Conservation (phyloP, 2,797 vertebrate species). For the Poecilia velifera region DNA sequence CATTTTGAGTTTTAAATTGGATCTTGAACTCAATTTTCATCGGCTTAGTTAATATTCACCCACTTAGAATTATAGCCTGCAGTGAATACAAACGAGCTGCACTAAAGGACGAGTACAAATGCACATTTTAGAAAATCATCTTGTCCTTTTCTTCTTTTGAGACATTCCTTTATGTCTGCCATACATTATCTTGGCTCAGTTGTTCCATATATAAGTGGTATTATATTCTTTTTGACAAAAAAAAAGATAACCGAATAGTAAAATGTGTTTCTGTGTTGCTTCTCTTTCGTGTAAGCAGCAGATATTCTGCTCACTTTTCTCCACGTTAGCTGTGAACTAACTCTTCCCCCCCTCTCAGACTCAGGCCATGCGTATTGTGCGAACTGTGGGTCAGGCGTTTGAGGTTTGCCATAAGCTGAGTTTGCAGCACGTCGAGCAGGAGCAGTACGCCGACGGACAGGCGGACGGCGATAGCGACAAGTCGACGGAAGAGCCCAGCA, state of each 20-base stretch:
- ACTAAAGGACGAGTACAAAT: conserved; percentile 11
- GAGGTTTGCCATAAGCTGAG: conserved; percentile 91
- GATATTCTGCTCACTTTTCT: neutral
- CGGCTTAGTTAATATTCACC: conserved; percentile 28
- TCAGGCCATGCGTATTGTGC: conserved; percentile 88
- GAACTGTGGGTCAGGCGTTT: conserved; percentile 88
- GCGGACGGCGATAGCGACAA: conserved; percentile 82
- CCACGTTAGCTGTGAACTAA: neutral
- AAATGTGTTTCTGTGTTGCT: neutral
- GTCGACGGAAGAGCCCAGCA: conserved; percentile 77
- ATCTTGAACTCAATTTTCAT: conserved; percentile 22
- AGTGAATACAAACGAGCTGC: conserved; percentile 34
- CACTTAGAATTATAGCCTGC: conserved; percentile 5
- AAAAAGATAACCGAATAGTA: neutral
- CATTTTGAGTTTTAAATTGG: conserved; percentile 15
- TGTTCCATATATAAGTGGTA: neutral
- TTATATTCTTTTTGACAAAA: neutral
- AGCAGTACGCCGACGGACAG: conserved; percentile 81
- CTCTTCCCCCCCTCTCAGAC: conserved; percentile 67
- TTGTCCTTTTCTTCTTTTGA: conserved; percentile 15
- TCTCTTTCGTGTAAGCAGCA: neutral
- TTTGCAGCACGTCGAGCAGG: conserved; percentile 85
- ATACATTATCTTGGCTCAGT: neutral
- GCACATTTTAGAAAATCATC: conserved; percentile 16
- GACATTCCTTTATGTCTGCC: neutral